Conservation (phyloP, 2,113 vertebrate species). For the Heliornis fulica region DNA sequence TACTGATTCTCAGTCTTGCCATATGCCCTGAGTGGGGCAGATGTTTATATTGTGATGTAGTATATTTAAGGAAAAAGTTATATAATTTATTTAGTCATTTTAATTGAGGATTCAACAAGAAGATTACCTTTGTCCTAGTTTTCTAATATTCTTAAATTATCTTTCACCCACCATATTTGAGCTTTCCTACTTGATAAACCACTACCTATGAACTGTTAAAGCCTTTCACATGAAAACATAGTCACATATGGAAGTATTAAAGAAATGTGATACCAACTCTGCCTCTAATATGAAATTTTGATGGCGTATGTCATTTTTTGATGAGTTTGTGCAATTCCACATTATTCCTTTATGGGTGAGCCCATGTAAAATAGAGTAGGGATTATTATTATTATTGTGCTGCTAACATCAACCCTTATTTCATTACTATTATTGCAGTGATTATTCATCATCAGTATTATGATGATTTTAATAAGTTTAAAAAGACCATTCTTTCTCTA, state of each 20-base stretch:
- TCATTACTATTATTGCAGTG: neutral
- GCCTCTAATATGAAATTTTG: neutral
- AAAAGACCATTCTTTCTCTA: neutral
- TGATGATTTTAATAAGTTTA: neutral
- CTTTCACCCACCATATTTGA: neutral
- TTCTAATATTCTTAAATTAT: neutral
- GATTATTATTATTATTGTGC: neutral
- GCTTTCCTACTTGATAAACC: neutral
- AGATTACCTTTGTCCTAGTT: neutral
- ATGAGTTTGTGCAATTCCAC: neutral
- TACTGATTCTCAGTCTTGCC: neutral
- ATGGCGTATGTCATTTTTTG: neutral
- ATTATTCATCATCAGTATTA: constrained; percentile 1
- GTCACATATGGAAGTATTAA: neutral
- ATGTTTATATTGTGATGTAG: neutral
- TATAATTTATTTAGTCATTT: neutral
- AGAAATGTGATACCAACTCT: neutral
- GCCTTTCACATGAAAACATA: neutral
- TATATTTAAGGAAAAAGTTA: neutral
- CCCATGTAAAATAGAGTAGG: neutral
- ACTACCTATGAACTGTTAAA: neutral
- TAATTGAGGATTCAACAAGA: neutral
- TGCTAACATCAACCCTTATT: neutral
- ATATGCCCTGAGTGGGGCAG: neutral
- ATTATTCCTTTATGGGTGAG: neutral